phyloP scores from a whole-genome alignment of 2,113 vertebrate genomes.

The Pelobates fuscus region DNA sequence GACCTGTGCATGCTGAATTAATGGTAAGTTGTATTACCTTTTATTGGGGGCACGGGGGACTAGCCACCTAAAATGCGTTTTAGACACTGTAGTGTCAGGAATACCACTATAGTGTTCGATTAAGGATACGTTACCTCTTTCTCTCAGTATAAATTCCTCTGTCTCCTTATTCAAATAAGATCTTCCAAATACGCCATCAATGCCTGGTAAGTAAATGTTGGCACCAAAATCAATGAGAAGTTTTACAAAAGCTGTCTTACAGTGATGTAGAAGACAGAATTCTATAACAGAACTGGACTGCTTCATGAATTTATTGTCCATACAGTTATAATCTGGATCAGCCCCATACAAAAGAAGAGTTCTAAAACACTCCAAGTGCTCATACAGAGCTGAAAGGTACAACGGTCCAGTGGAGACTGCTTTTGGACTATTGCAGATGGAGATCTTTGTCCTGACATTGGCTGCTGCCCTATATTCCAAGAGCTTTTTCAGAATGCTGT shows the following conservation, averaged over 20 bases:
- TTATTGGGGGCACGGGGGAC: too few relatives aligned
- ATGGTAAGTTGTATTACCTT: too few relatives aligned
- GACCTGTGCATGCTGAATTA: too few relatives aligned
- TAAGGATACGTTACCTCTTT: conserved; percentile 75
- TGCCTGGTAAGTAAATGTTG: conserved; percentile 78
- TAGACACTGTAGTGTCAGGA: neutral
- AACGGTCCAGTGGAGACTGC: conserved; percentile 82
- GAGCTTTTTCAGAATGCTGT: conserved; percentile 76
- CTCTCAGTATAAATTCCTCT: conserved; percentile 76
- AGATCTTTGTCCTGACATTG: conserved; percentile 77
- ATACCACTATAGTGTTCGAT: too few relatives aligned
- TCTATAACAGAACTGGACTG: conserved; percentile 83
- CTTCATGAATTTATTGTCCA: conserved; percentile 73
- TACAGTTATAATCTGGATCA: conserved; percentile 90
- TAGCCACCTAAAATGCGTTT: neutral
- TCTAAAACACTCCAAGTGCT: conserved; percentile 86
- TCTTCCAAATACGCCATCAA: conserved; percentile 63
- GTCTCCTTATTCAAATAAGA: conserved; percentile 67
- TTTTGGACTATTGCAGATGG: conserved; percentile 77
- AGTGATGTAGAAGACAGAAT: conserved; percentile 82
- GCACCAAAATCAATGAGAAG: conserved; percentile 93
- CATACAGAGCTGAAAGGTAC: conserved; percentile 83
- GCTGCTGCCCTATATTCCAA: conserved; percentile 77
- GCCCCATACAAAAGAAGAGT: conserved; percentile 83
- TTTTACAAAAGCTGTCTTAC: conserved; percentile 74